phyloP scores from a whole-genome alignment of 2,888 invertebrate genomes.

The Dromius quadrimaculatus region DNA sequence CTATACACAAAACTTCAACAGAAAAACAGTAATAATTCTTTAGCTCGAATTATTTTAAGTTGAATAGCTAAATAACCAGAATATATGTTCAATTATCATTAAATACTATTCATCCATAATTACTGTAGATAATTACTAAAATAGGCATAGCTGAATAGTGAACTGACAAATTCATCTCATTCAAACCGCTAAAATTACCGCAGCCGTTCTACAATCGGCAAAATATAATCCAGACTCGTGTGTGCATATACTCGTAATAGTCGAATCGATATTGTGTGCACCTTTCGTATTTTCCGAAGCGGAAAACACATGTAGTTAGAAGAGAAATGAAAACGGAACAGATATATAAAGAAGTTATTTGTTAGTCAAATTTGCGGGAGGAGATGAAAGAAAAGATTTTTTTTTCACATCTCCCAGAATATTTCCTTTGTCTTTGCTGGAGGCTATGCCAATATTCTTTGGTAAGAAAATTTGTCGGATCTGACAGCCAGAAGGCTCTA shows the following conservation, averaged over 20 bases:
- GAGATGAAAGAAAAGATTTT: not conserved
- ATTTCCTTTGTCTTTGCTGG: too few relatives aligned
- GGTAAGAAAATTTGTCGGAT: too few relatives aligned
- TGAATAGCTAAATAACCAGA: too few relatives aligned
- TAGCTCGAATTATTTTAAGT: too few relatives aligned
- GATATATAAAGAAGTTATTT: conserved; percentile 36
- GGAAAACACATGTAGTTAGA: conserved; percentile 28
- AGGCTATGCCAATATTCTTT: too few relatives aligned
- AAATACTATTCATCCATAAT: too few relatives aligned
- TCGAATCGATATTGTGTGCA: conserved; percentile 26
- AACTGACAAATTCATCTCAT: not conserved
- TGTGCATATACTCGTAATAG: conserved; percentile 35
- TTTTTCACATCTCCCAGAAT: not conserved
- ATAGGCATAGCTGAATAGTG: too few relatives aligned
- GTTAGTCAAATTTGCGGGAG: conserved; percentile 30
- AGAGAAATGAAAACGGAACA: conserved; percentile 6
- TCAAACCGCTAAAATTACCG: conserved; percentile 4
- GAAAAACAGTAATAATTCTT: too few relatives aligned
- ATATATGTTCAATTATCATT: too few relatives aligned
- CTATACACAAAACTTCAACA: too few relatives aligned
- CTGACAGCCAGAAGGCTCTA: too few relatives aligned
- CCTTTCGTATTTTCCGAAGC: not conserved
- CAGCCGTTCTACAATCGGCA: conserved; percentile 16
- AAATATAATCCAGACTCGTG: not conserved
- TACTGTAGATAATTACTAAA: too few relatives aligned